Base-by-base conservation (phyloP, 1,140 invertebrate genomes). In the Lucilia cuprina region DNA sequence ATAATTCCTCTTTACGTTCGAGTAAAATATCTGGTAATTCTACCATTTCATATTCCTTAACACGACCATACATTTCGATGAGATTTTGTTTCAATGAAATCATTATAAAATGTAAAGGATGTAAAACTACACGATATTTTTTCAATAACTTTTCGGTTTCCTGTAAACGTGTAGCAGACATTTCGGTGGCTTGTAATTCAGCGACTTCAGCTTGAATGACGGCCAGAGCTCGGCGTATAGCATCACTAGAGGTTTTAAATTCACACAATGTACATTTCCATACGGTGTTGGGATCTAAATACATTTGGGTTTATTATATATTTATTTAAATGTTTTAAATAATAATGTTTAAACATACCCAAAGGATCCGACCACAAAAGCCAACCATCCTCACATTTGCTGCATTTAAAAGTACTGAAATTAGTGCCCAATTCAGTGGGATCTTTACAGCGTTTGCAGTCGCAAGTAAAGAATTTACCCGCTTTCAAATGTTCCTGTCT, bases 381-480 rank as follows among this genome's bases (percentile, higher is more conserved):
- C 25, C 94, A 91, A 0, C 95, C 95, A 86, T 94, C 94, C 35
- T 94, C 93, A 88, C 96, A 96, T 88, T 95, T 94, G 60, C 92
- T 94, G 87, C 96, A 97, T 86, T 95, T 96, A 0, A 97, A 87
- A 0, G 95, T 94, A 82, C 95, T 95, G 85, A 96, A 92, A 88
- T 96, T 94, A 0, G 96, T 96, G 12, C 94, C 94, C 21, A 96
- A 89, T 88, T 97, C 96, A 0, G 94, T 95, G 7, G 95, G 94
- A 90, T 96, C 96, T 0, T 92, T 91, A 87, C 96, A 97, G 77
- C 96, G 93, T 21, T 91, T 85, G 86, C 96, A 97, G 49, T 92
- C 92, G 87, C 96, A 97, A 8, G 93, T 92, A 88, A 97, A 97
- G 89, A 95, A 95, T 92, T 97, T 96, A 25, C 95, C 94, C 87